Conservation (phyloP, 2,797 vertebrate genomes). For the Glyptemys insculpta region DNA sequence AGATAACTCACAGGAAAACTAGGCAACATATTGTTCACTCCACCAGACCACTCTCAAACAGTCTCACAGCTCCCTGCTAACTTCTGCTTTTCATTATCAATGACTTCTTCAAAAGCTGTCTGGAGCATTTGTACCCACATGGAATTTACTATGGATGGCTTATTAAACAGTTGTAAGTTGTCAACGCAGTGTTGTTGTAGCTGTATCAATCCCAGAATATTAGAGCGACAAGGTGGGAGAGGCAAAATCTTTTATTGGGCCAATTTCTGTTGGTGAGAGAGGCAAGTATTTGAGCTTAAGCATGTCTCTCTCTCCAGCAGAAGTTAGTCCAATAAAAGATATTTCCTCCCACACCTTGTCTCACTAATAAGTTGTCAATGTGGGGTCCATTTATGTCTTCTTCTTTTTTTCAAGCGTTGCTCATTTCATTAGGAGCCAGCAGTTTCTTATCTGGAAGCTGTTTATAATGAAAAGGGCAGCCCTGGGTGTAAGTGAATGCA, state of each 20-base stretch:
- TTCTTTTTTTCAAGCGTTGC: not conserved
- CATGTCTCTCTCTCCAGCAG: not conserved
- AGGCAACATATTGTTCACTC: not conserved
- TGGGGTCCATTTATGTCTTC: not conserved
- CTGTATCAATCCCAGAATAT: not conserved
- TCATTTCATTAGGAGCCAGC: not conserved
- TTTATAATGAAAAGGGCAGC: not conserved
- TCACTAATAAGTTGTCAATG: not conserved
- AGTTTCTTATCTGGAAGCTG: not conserved
- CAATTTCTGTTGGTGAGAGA: not conserved
- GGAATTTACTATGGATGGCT: constrained; percentile 10
- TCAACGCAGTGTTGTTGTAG: not conserved
- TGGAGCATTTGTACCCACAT: constrained; percentile 1
- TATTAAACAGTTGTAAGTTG: constrained; percentile 34
- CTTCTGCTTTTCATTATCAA: constrained; percentile 18
- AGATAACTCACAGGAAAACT: not conserved
- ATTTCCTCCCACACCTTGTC: not conserved
- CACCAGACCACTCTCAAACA: constrained; percentile 24
- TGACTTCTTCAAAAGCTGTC: constrained; percentile 40
- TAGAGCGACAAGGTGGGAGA: not conserved
- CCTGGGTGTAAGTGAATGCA: not conserved
- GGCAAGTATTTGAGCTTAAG: not conserved
- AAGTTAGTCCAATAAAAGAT: not conserved
- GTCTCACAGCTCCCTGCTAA: not conserved
- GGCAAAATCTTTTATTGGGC: not conserved